Conservation (phyloP, 2,113 vertebrate genomes). For the Scomber scombrus region DNA sequence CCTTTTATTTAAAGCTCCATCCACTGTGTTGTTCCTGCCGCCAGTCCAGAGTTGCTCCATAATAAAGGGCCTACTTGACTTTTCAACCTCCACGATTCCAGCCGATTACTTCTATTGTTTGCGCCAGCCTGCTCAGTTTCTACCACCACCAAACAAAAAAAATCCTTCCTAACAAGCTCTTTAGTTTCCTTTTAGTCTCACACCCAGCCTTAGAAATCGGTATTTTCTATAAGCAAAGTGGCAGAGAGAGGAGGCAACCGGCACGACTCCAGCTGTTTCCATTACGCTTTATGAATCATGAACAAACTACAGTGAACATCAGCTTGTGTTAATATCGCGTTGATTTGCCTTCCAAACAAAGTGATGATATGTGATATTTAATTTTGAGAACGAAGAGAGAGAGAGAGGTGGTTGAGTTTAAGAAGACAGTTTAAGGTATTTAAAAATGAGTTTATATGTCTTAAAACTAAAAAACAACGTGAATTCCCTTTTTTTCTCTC, state of each 20-base stretch:
- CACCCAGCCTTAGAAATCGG: too few relatives aligned
- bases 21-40: slow-evolving; percentile 35
- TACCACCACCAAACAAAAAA: background rate
- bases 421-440: too few relatives aligned
- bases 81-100: slow-evolving; percentile 86
- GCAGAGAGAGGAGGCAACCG: background rate
- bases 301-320: too few relatives aligned
- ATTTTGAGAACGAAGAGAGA: too few relatives aligned
- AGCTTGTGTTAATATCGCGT: background rate
- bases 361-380: too few relatives aligned
- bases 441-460: background rate
- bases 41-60: slow-evolving; percentile 41
- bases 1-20: slow-evolving; percentile 38
- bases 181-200: background rate
- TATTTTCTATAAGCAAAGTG: too few relatives aligned
- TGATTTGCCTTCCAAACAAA: background rate
- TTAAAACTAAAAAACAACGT: background rate
- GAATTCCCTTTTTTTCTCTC: background rate
- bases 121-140: slow-evolving; percentile 36
- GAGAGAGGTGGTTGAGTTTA: too few relatives aligned
- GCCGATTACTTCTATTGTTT: slow-evolving; percentile 77
- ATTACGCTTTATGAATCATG: too few relatives aligned
- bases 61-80: slow-evolving; percentile 83
- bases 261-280: background rate
- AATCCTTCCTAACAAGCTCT: slow-evolving; percentile 34